Evolutionary conservation across 2,113 vertebrate genomes (phyloP), one percentile per base, ranked within the genome.

Genomic region (Talpa occidentalis): DNA sequence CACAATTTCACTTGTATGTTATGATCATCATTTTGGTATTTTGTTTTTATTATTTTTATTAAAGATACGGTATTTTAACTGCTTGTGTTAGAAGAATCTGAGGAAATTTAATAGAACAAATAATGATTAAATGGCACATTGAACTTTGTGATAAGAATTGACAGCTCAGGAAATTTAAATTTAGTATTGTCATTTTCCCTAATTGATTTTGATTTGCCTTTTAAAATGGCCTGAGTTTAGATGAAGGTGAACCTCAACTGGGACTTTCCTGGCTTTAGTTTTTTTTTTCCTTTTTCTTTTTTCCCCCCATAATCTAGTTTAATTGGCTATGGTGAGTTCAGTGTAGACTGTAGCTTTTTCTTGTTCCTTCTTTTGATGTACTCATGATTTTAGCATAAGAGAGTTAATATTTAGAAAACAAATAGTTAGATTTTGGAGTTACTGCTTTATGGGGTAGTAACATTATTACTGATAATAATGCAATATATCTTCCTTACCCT

Each of bases 391-490:
- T 84, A 85, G 69, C 12, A 49, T 59, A 87, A 94, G 67, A 94
- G 62, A 28, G 2, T 62, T 78, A 83, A n/a, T 90, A 91, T 49
- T 8, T 64, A 82, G 77, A 67, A 87, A 78, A 35, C 35, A 88
- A 81, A 88, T 76, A 85, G 52, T 88, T 94, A 69, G 40, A 22
- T 82, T 93, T 91, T 89, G 67, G 82, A 79, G 47, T 87, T 83
- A 47, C 49, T 52, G 47, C 49, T 94, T 91, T 90, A 82, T 73
- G 47, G n/a, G 32, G 56, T n/a, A n/a, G n/a, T n/a, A n/a, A n/a
- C n/a, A n/a, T n/a, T n/a, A n/a, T n/a, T n/a, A n/a, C 52, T 82
- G 10, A n/a, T 92, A 72, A 54, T 92, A 94, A 64, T 97, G 26
- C 16, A 52, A 16, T 52, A 3, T 17, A 52, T 52, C 49, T 17